Base-by-base conservation (phyloP, 1,140 invertebrate genomes). In the Drosophila bipectinata region DNA sequence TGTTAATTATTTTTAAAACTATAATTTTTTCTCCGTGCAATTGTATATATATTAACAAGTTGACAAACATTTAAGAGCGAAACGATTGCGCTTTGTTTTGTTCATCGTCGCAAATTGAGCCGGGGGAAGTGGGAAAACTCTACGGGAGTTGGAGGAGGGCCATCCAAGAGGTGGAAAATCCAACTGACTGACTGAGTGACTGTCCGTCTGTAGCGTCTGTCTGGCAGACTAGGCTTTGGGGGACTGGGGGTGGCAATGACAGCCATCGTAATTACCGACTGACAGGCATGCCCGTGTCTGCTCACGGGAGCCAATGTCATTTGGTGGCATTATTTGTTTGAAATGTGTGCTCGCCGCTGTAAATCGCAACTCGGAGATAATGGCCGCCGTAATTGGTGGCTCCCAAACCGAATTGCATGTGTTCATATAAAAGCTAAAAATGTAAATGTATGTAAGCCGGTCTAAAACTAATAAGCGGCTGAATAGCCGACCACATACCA, bases 41-140 rank as follows among this genome's bases (percentile, higher is more conserved):
- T 39, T 32, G 71, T 37, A 37, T 48, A 48, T 26, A 57, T 39
- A 72, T 63, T 52, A 56, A 73, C 59, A 30, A 8, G 61, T 73
- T 79, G 84, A 89, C 84, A 88, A 88, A 74, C 63, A 88, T 83
- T 88, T 79, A 83, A 83, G 74, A 62, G 83, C 76, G 74, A 72
- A 88, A 75, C 51, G 67, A 53, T 77, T 87, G 80, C 80, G 77
- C 80, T 84, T 83, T 84, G 72, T 56, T 76, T 76, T 67, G 66
- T 54, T 61, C 79, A 78, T 78, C 64, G 71, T 60, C 81, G 61
- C 80, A 76, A 73, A 67, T 80, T 75, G 66, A 32, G 62, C 30
- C 12, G 21, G 44, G 61, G 61, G 44, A 58, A 34, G 67, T 41
- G 57, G 41, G 55, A 47, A 24, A 45, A 41, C 21, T 48, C 18